Conservation (phyloP, 2,797 vertebrate species). For the Philypnodon macrostomus region DNA sequence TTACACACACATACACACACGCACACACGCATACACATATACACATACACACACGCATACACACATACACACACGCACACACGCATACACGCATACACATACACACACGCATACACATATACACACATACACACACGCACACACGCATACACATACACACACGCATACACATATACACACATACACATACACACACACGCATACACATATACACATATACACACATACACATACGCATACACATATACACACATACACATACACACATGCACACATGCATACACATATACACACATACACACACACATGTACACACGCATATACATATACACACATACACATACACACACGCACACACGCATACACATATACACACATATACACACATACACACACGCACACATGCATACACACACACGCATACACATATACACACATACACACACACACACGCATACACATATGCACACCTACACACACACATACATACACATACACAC, state of each 20-base stretch:
- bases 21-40: conserved; percentile 4
- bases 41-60: conserved; percentile 1
- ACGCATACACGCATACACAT: neutral
- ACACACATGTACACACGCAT: conserved; percentile 27
- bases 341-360: conserved; percentile 13
- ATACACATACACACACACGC: neutral
- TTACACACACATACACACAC: conserved; percentile 44
- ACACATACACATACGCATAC: neutral
- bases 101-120: conserved; percentile 5
- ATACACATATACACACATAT: too few relatives aligned
- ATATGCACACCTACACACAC: conserved; percentile 62
- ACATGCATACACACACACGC: conserved; percentile 4
- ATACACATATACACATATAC: conserved; percentile 9
- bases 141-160: too few relatives aligned
- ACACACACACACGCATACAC: conserved; percentile 9
- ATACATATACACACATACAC: conserved; percentile 32
- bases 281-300: too few relatives aligned
- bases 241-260: conserved; percentile 37
- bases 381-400: conserved; percentile 27
- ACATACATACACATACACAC: conserved; percentile 28
- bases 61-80: conserved; percentile 3
- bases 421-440: conserved; percentile 47
- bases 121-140: neutral
- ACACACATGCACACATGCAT: conserved; percentile 11
- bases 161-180: conserved; percentile 2